These are phyloP conservation scores for Zaprionus camerounensis DNA, from an alignment of 1,140 invertebrate species.

Conservation along the genomic window DNA sequence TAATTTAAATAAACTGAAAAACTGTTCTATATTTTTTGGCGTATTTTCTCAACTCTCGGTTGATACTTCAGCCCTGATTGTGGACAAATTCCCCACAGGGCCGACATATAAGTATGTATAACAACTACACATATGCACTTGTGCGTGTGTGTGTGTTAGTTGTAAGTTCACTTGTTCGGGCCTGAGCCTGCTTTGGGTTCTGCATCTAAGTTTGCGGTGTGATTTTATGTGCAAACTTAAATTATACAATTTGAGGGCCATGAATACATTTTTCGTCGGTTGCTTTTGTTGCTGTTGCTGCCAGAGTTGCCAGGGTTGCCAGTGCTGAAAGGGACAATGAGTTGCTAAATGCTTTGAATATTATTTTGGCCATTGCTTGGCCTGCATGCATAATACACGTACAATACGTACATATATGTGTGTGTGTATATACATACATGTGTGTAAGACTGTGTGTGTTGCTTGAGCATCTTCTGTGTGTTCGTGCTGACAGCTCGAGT, in stretches of 20 bases:
- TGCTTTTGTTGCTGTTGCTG: constrained; percentile 33
- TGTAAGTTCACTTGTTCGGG: constrained; percentile 57
- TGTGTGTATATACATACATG: background rate
- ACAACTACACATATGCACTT: constrained; percentile 8
- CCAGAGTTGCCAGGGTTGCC: constrained; percentile 2
- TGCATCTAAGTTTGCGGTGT: constrained; percentile 71
- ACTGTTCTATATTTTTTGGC: background rate
- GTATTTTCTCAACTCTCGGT: background rate
- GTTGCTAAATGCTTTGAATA: constrained; percentile 83
- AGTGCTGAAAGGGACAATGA: constrained; percentile 76
- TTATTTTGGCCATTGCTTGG: constrained; percentile 72
- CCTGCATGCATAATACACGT: constrained; percentile 74
- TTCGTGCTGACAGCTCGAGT: constrained; percentile 32
- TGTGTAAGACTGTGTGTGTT: background rate
- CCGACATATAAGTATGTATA: constrained; percentile 16
- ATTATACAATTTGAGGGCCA: constrained; percentile 77
- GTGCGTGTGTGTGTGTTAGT: constrained; percentile 36
- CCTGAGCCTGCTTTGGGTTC: constrained; percentile 40
- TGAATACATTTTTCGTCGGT: constrained; percentile 71
- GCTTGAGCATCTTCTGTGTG: background rate
- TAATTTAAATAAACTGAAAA: background rate
- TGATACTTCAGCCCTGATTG: constrained; percentile 16
- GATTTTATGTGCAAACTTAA: constrained; percentile 83
- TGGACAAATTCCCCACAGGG: constrained; percentile 12
- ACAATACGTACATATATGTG: constrained; percentile 4